Conservation (phyloP, 1,140 invertebrate species). For the Listronotus oregonensis region DNA sequence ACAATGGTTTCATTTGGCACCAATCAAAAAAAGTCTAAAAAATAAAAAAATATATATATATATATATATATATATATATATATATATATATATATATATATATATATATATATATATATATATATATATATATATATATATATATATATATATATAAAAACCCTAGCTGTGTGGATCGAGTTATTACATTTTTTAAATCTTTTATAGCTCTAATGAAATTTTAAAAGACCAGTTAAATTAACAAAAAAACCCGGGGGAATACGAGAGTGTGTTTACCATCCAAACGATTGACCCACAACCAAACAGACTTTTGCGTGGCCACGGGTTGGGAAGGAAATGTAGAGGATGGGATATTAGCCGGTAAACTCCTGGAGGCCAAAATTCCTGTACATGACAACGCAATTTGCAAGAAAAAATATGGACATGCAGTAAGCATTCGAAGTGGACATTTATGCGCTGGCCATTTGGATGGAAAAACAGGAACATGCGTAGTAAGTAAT, state of each 20-base stretch:
- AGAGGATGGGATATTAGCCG: slow-evolving; percentile 67
- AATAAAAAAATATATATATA: too few relatives aligned
- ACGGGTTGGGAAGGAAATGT: slow-evolving; percentile 83
- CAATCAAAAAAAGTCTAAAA: too few relatives aligned
- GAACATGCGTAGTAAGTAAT: slow-evolving; percentile 83
- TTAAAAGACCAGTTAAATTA: slow-evolving; percentile 71
- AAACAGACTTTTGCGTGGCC: slow-evolving; percentile 67
- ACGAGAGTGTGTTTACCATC: slow-evolving; percentile 75
- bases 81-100: too few relatives aligned
- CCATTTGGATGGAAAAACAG: slow-evolving; percentile 79
- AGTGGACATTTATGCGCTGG: slow-evolving; percentile 90
- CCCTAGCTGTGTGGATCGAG: too few relatives aligned
- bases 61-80: too few relatives aligned
- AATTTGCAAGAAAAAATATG: slow-evolving; percentile 66
- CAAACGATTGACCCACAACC: slow-evolving; percentile 52
- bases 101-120: too few relatives aligned
- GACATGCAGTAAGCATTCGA: slow-evolving; percentile 70
- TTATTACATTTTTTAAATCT: slow-evolving; percentile 17
- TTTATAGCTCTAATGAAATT: slow-evolving; percentile 80
- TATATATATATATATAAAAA: too few relatives aligned
- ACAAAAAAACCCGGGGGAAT: slow-evolving; percentile 67
- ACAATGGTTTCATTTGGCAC: too few relatives aligned
- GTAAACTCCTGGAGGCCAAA: slow-evolving; percentile 75
- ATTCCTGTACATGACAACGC: slow-evolving; percentile 70
- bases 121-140: too few relatives aligned